phyloP scores from a whole-genome alignment of 2,797 vertebrate species.

The Hydrolagus colliei region DNA sequence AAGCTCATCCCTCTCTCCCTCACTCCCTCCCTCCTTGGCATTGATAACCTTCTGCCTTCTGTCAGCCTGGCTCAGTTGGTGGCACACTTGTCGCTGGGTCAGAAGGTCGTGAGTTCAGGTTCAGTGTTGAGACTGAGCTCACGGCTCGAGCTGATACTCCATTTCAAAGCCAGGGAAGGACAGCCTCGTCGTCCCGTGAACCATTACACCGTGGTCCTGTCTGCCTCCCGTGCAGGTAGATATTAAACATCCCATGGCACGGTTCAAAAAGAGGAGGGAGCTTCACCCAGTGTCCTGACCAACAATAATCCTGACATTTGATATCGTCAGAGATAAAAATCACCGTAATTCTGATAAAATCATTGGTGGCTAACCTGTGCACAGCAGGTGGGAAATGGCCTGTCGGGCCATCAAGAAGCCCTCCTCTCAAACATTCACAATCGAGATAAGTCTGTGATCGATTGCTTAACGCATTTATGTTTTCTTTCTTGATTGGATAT shows the following conservation, averaged over 20 bases:
- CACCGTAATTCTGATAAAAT: too few relatives aligned
- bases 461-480: too few relatives aligned
- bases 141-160: not conserved
- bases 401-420: too few relatives aligned
- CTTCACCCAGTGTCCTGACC: not conserved
- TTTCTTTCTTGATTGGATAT: too few relatives aligned
- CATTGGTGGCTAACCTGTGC: too few relatives aligned
- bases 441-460: too few relatives aligned
- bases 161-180: too few relatives aligned
- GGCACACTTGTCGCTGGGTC: not conserved
- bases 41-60: not conserved
- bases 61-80: not conserved
- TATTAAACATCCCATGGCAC: not conserved
- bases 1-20: too few relatives aligned
- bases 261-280: not conserved
- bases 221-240: not conserved
- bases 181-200: not conserved
- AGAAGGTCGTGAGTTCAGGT: not conserved
- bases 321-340: too few relatives aligned
- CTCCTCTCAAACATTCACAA: too few relatives aligned
- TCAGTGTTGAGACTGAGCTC: not conserved
- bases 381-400: too few relatives aligned
- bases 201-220: not conserved
- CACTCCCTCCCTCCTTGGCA: too few relatives aligned
- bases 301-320: not conserved